Evolutionary conservation across 2,888 invertebrate genomes (phyloP).

Genomic region (Proisotoma minuta): DNA sequence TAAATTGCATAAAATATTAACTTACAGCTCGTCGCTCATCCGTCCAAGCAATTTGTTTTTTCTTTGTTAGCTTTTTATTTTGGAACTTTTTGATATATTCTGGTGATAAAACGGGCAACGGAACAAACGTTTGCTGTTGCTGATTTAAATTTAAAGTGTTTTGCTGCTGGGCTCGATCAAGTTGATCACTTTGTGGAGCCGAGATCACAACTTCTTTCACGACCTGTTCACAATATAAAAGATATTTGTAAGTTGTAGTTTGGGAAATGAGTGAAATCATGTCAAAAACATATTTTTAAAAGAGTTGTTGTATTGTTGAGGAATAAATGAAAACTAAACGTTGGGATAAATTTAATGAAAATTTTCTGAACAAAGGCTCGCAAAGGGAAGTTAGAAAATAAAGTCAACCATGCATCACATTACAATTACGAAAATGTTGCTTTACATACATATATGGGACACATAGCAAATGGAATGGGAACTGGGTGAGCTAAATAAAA

Average conservation of each 20-base stretch:
- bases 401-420: background rate
- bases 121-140: background rate
- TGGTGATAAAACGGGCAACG: conserved; percentile 21
- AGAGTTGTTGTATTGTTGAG: background rate
- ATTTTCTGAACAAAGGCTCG: too few relatives aligned
- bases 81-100: conserved; percentile 36
- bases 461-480: background rate
- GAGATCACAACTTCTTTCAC: conserved; percentile 45
- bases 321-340: background rate
- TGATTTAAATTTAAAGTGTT: background rate
- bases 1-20: too few relatives aligned
- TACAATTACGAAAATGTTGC: background rate
- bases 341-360: background rate
- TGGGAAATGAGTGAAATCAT: conserved; percentile 1
- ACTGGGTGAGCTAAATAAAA: background rate
- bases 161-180: background rate
- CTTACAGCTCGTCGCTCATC: conserved; percentile 46
- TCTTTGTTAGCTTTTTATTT: conserved; percentile 40
- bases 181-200: background rate
- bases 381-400: background rate
- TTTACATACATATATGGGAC: background rate
- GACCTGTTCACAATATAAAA: conserved; percentile 45
- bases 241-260: conserved; percentile 27
- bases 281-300: background rate
- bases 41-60: conserved; percentile 43